These are phyloP conservation scores for Alouatta caraya DNA, from an alignment of 2,797 vertebrate species.

Conservation along the genomic window DNA sequence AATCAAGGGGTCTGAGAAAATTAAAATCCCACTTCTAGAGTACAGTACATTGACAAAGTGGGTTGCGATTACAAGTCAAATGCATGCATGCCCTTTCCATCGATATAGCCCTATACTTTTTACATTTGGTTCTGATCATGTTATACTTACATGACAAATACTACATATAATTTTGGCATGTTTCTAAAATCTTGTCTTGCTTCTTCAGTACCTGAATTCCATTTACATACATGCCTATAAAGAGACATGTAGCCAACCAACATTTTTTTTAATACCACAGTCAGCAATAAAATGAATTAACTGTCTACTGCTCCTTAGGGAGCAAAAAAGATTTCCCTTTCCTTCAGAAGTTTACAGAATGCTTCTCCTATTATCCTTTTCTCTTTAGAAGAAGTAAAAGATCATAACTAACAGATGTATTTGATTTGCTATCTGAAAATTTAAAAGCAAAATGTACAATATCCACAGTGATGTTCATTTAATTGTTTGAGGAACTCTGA, in stretches of 20 bases:
- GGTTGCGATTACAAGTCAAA: not conserved
- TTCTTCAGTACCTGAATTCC: conserved; percentile 6
- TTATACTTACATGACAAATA: not conserved
- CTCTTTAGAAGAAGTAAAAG: conserved; percentile 24
- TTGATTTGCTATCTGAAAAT: conserved; percentile 34
- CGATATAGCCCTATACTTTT: not conserved
- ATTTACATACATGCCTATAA: not conserved
- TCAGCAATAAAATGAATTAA: not conserved
- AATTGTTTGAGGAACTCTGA: not conserved
- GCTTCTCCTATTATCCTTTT: not conserved
- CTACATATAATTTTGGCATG: not conserved
- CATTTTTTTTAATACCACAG: not conserved
- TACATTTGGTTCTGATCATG: not conserved
- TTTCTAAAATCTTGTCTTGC: conserved; percentile 48
- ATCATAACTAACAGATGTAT: not conserved
- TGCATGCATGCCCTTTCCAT: not conserved
- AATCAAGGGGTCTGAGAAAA: conserved; percentile 27
- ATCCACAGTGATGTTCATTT: not conserved
- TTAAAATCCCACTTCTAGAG: not conserved
- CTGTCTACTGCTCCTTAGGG: not conserved
- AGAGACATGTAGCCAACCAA: not conserved
- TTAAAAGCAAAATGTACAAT: conserved; percentile 26
- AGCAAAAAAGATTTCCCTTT: not conserved
- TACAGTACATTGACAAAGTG: not conserved
- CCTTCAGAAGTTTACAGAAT: not conserved